Base-by-base conservation (phyloP, 2,888 invertebrate genomes). In the Drosophila histrio region DNA sequence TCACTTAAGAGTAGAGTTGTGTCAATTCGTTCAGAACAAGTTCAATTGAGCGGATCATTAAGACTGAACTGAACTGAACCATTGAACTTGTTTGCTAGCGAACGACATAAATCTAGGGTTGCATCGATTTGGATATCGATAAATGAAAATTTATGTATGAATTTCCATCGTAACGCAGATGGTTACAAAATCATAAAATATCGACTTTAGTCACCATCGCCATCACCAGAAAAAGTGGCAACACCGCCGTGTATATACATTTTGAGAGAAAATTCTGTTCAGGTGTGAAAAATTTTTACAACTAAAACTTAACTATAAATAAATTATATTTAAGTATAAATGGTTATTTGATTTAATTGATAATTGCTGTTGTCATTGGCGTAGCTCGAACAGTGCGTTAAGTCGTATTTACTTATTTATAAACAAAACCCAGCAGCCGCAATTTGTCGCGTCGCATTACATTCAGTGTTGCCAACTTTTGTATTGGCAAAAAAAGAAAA, bases 361-460 rank as follows among this genome's bases (percentile, higher is more conserved):
- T 22, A 13, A 49, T 32, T 47, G n/a, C n/a, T 21, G 3, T 19
- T 22, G n/a, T 13, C 24, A 43, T 28, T 38, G 15, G 1, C 26
- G n/a, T 22, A 59, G 21, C 13, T 11, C 1, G 39, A 50, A 15
- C 17, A 24, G 36, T 52, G 49, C 72, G 62, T 77, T 66, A 66
- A 43, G 22, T 8, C 34, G 15, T 65, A 57, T 54, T 44, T 34
- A 39, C 44, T 21, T 15, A 39, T 46, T 53, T 39, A 70, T 61
- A 54, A 70, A 66, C 62, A 61, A 59, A 54, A 49, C 22, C 26
- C 58, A 41, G 46, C 63, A 58, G 62, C 77, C 72, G 74, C 82
- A 67, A 79, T 72, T 64, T 77, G 73, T 79, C 79, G 81, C 79
- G 79, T 79, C 79, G 85, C 81, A 84, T 81, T 79, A 79, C 81